phyloP scores from a whole-genome alignment of 2,113 vertebrate species.

The Hystrix cristata region DNA sequence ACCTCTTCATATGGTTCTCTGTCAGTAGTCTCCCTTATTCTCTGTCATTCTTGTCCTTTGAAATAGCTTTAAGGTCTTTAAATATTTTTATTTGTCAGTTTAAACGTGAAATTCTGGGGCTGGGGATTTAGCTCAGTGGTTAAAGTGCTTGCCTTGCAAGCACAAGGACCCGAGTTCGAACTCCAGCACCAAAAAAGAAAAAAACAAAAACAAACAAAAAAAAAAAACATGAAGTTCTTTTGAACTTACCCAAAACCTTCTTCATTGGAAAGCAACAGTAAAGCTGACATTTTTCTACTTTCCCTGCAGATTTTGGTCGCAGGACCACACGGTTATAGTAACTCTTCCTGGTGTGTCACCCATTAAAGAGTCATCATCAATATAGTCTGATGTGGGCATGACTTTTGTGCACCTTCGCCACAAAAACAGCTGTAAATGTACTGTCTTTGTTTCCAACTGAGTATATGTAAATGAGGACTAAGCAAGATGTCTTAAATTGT shows the following conservation, averaged over 20 bases:
- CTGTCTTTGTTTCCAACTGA: constrained; percentile 1
- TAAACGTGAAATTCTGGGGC: background rate
- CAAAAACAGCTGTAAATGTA: background rate
- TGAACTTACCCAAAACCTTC: background rate
- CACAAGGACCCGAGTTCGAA: too few species aligned
- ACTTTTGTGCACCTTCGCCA: background rate
- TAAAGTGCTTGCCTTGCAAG: too few species aligned
- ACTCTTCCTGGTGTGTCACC: background rate
- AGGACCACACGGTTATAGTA: background rate
- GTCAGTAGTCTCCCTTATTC: background rate
- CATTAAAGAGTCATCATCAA: background rate
- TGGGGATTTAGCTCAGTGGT: too few species aligned
- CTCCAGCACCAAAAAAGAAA: too few species aligned
- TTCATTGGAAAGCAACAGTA: background rate
- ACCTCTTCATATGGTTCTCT: background rate
- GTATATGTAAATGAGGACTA: constrained; percentile 34
- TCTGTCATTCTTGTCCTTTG: background rate
- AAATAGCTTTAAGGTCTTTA: background rate
- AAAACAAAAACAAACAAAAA: too few species aligned
- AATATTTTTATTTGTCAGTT: background rate
- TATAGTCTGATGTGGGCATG: background rate
- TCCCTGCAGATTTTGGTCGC: background rate
- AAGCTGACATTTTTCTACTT: background rate
- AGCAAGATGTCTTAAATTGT: constrained; percentile 60
- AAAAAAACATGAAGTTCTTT: background rate